Evolutionary conservation across 2,797 vertebrate species (phyloP).

Genomic region (Phataginus tricuspis): DNA sequence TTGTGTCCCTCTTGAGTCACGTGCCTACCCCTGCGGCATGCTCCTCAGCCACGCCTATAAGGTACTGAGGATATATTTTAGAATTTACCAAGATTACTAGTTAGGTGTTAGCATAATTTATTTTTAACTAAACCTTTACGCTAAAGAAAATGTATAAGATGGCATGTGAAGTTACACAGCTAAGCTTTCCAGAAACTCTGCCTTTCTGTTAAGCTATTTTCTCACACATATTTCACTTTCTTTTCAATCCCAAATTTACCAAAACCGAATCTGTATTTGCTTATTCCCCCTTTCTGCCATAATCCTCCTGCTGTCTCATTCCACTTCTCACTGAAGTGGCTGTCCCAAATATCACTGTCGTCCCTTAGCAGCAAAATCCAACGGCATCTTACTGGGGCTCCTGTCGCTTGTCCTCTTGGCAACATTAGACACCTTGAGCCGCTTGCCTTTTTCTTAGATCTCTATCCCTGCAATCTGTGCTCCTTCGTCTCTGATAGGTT

Average conservation of each 20-base stretch:
- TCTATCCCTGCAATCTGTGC: not conserved
- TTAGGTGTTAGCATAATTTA: not conserved
- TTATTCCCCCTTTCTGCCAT: not conserved
- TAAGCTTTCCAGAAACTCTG: constrained; percentile 53
- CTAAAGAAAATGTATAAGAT: not conserved
- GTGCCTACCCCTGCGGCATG: not conserved
- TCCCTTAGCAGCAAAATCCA: not conserved
- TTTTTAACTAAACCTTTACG: not conserved
- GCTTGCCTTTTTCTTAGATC: not conserved
- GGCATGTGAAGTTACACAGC: not conserved
- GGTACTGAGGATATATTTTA: not conserved
- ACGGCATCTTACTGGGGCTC: not conserved
- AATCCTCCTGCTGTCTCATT: not conserved
- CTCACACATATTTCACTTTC: not conserved
- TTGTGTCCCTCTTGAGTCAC: not conserved
- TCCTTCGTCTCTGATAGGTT: not conserved
- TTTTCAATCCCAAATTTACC: not conserved
- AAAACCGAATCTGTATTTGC: not conserved
- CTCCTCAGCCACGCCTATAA: not conserved
- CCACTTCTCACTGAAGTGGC: not conserved
- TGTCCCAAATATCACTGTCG: not conserved
- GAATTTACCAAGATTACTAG: not conserved
- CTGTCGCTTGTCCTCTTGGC: not conserved
- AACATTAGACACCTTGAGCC: not conserved
- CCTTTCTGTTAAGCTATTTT: not conserved